Conservation (phyloP, 1,140 invertebrate genomes). For the Neuroterus valhalla region DNA sequence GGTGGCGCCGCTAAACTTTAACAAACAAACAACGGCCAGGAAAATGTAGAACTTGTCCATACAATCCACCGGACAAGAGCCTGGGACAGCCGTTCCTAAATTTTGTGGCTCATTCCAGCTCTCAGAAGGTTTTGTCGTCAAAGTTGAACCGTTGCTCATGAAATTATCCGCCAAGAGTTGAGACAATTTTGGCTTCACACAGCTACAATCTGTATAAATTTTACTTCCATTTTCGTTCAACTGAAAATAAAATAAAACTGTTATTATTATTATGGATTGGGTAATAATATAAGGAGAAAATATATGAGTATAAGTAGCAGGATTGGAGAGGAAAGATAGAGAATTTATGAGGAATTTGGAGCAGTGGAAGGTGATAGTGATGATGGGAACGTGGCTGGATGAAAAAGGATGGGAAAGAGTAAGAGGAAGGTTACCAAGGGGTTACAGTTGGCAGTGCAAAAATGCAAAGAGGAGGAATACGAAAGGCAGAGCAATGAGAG, state of each 20-base stretch:
- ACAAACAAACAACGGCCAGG: constrained; percentile 79
- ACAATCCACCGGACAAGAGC: constrained; percentile 82
- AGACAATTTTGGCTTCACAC: constrained; percentile 63
- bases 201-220: constrained; percentile 77
- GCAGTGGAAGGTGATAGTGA: too few species aligned
- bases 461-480: too few species aligned
- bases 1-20: constrained; percentile 81
- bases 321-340: too few species aligned
- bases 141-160: constrained; percentile 39
- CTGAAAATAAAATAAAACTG: constrained; percentile 44
- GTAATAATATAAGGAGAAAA: too few species aligned
- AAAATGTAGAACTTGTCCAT: constrained; percentile 80
- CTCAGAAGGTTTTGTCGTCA: constrained; percentile 45
- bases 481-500: too few species aligned
- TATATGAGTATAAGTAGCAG: too few species aligned
- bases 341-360: too few species aligned
- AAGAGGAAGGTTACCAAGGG: too few species aligned
- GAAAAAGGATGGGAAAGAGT: too few species aligned
- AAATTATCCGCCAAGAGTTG: constrained; percentile 49
- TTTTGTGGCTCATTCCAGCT: constrained; percentile 37
- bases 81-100: constrained; percentile 75
- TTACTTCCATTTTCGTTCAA: constrained; percentile 56
- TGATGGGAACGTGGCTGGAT: too few species aligned
- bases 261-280: too few species aligned
- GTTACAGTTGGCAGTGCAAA: too few species aligned